phyloP scores from a whole-genome alignment of 1,140 invertebrate species.

The Metaphire vulgaris region DNA sequence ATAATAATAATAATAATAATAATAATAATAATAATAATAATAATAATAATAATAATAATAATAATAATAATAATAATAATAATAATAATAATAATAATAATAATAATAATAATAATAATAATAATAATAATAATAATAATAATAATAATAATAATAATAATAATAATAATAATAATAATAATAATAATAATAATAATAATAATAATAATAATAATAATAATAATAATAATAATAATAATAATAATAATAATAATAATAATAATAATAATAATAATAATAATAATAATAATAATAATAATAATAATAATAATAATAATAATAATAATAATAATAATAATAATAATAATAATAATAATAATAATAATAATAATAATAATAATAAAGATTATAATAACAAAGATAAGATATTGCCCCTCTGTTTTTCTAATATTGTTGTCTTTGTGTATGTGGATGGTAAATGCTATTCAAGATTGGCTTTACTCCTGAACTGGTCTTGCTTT shows the following conservation, averaged over 20 bases:
- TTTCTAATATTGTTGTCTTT: too few species aligned
- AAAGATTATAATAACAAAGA: not conserved
- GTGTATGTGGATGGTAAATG: too few species aligned
- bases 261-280: not conserved
- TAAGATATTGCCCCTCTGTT: too few species aligned
- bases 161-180: not conserved
- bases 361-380: not conserved
- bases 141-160: not conserved
- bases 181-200: not conserved
- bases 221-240: not conserved
- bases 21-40: not conserved
- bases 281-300: not conserved
- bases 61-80: not conserved
- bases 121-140: not conserved
- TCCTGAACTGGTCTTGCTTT: too few species aligned
- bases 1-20: not conserved
- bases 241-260: not conserved
- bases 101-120: not conserved
- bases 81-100: not conserved
- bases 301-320: not conserved
- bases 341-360: not conserved
- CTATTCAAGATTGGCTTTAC: too few species aligned
- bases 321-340: not conserved
- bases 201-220: not conserved
- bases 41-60: not conserved